phyloP scores from a whole-genome alignment of 1,140 invertebrate genomes.

The Subanguina moxae region DNA sequence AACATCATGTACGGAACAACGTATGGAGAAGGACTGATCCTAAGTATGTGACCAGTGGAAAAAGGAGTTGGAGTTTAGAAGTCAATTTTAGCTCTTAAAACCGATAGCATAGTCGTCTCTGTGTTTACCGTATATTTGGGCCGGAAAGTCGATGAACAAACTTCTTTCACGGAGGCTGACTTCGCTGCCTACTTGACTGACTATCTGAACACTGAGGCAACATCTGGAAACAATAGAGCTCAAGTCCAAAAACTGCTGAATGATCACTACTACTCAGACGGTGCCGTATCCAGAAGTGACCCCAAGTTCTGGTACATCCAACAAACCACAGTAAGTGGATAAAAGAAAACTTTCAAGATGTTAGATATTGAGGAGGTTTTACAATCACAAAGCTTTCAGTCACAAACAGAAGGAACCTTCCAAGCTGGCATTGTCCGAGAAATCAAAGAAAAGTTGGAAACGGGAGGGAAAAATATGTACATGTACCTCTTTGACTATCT shows the following conservation, averaged over 20 bases:
- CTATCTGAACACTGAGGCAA: background rate
- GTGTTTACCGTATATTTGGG: background rate
- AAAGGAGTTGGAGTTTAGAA: no score
- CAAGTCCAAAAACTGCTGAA: background rate
- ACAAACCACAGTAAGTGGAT: background rate
- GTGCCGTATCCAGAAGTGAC: no score
- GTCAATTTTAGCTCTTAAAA: background rate
- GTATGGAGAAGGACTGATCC: background rate
- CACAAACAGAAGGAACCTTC: background rate
- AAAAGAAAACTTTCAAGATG: no score
- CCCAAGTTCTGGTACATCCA: background rate
- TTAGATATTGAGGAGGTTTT: no score
- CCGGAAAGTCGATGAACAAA: background rate
- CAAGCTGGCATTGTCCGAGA: background rate
- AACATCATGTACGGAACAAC: background rate
- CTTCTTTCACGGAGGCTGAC: background rate
- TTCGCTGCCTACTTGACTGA: background rate
- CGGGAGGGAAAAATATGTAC: background rate
- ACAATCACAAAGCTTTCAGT: background rate
- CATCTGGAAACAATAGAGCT: background rate
- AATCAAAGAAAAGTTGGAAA: background rate
- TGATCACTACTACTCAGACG: background rate
- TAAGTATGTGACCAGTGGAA: background rate
- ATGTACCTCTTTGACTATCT: background rate
- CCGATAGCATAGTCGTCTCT: background rate